These are phyloP conservation scores for Alosa sapidissima DNA, from an alignment of 2,797 vertebrate species.

Conservation along the genomic window DNA sequence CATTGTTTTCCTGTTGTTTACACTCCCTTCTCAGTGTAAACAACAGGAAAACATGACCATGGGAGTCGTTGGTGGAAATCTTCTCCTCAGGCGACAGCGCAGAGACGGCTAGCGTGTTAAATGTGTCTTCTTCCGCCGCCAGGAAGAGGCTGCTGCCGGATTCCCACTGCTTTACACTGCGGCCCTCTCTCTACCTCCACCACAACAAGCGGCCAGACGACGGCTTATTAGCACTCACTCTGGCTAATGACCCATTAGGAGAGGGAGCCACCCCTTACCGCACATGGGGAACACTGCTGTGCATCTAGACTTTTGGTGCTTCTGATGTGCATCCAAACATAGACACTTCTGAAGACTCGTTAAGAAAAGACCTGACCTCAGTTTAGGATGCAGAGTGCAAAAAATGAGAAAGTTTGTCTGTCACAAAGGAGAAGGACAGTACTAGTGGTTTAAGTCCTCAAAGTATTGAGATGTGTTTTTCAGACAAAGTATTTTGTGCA, in stretches of 20 bases:
- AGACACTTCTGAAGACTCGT: not conserved
- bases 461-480: not conserved
- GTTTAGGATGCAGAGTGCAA: too few species aligned
- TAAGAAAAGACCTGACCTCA: not conserved
- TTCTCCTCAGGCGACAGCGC: not conserved
- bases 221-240: not conserved
- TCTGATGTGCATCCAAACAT: not conserved
- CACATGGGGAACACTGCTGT: not conserved
- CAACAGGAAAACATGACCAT: not conserved
- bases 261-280: not conserved
- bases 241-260: not conserved
- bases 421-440: not conserved
- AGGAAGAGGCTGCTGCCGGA: constrained; percentile 50
- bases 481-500: constrained; percentile 9
- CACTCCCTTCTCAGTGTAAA: not conserved
- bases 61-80: not conserved
- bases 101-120: constrained; percentile 53
- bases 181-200: constrained; percentile 13
- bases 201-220: constrained; percentile 26
- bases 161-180: constrained; percentile 60
- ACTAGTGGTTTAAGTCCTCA: not conserved
- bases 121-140: constrained; percentile 63
- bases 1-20: too few species aligned
- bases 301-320: not conserved
- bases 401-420: too few species aligned